Percentiles rank a stretch among this genome's conserved stretches.
Conservation (phyloP, 2,113 vertebrate genomes). For the Notarius lentiginosus region DNA sequence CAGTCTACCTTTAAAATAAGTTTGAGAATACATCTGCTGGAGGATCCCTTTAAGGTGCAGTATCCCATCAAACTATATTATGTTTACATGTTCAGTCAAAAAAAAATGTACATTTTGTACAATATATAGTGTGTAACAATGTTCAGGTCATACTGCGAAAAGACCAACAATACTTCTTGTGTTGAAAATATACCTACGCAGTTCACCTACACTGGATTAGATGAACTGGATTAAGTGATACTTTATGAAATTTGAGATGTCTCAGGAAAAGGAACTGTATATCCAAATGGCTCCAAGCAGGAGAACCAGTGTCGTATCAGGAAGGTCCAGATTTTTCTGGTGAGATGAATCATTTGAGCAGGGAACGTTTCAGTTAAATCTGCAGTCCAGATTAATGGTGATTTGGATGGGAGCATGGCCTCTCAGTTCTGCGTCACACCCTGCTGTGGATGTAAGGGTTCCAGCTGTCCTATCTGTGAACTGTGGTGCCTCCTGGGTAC, state of each 20-base stretch:
- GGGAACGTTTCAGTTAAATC: not conserved
- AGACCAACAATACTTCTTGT: not conserved
- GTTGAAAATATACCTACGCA: not conserved
- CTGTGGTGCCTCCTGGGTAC: not conserved
- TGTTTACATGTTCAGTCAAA: not conserved
- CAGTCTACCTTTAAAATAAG: too few species aligned
- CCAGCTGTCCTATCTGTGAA: slow-evolving; percentile 25
- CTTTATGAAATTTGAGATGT: not conserved
- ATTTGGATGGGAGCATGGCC: not conserved
- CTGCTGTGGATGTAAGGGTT: not conserved
- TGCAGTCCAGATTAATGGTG: not conserved
- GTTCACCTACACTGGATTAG: not conserved
- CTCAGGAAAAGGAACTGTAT: not conserved
- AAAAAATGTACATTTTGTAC: not conserved
- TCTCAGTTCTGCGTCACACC: not conserved
- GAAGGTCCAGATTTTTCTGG: not conserved
- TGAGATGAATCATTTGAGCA: not conserved
- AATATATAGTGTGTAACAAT: not conserved
- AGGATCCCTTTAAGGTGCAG: not conserved
- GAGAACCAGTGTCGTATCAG: not conserved
- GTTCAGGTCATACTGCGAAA: not conserved
- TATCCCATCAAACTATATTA: not conserved
- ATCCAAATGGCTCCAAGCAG: not conserved
- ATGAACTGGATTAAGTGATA: not conserved
- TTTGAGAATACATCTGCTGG: too few species aligned